phyloP scores from a whole-genome alignment of 2,888 invertebrate species.

The Hyposoter dolosus region DNA sequence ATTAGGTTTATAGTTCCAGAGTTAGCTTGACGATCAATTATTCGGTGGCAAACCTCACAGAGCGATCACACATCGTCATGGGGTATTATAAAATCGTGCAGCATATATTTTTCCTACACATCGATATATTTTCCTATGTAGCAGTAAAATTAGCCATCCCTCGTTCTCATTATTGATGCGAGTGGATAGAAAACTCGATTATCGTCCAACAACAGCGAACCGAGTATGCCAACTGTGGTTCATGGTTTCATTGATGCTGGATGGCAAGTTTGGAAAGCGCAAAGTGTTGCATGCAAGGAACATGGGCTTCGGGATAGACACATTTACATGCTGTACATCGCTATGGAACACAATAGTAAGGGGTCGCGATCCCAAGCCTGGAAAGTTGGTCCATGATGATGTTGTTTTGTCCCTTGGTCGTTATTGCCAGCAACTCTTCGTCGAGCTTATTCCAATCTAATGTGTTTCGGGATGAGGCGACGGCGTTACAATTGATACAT shows the following conservation, averaged over 20 bases:
- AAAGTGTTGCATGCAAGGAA: background rate
- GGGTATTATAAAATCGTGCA: too few relatives aligned
- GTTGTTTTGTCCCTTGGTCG: slow-evolving; percentile 75
- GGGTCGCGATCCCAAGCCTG: background rate
- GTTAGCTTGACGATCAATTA: too few relatives aligned
- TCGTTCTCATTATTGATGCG: slow-evolving; percentile 13
- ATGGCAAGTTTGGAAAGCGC: slow-evolving; percentile 12
- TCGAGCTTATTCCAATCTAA: slow-evolving; percentile 24
- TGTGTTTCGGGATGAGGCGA: slow-evolving; percentile 20
- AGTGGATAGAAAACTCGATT: slow-evolving; percentile 35
- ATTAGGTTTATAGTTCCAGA: too few relatives aligned
- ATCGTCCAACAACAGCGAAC: slow-evolving; percentile 15
- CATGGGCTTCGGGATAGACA: background rate
- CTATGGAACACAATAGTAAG: background rate
- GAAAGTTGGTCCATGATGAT: slow-evolving; percentile 75
- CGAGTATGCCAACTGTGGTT: slow-evolving; percentile 36
- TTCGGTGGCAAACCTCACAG: too few relatives aligned
- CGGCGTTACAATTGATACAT: slow-evolving; percentile 21
- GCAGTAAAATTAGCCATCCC: slow-evolving; percentile 15
- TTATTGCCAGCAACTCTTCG: slow-evolving; percentile 74
- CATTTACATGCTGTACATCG: background rate
- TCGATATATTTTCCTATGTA: background rate
- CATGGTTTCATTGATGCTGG: background rate
- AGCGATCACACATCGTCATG: too few relatives aligned
- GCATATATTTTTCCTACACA: too few relatives aligned